Base-by-base conservation (phyloP, 2,888 invertebrate species). In the Luperina nickerlii region DNA sequence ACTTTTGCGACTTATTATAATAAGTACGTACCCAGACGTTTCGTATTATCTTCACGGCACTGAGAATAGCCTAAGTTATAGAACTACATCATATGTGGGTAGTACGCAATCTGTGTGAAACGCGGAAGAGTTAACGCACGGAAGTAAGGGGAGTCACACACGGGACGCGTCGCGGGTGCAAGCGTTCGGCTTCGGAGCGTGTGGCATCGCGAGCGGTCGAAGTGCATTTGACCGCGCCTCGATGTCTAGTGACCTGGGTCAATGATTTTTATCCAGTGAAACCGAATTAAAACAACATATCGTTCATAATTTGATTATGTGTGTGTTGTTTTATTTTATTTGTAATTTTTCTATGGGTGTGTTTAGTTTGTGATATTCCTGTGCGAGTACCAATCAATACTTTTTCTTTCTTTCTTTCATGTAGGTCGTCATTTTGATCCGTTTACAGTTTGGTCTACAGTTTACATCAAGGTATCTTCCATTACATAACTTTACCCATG, bases 1-100 rank as follows among this genome's bases (percentile, higher is more conserved):
- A 80, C 8, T 85, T 67, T 70, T 63, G 74, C 65, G 32, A 72
- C 42, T 77, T 38, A 63, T 38, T 57, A 69, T 57, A 48, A 54
- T 57, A 4, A 20, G 9, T 82, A 82, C 45, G 13, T 81, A 79
- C 75, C 74, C 24, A 9, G 45, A 9, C 1, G n/a, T 27, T 7
- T 9, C 20, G 63, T 32, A 51, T 32, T 6, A 27, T 67, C 32
- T 32, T 54, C 76, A 62, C 2, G 3, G 5, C 15, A 5, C 54
- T n/a, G 2, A 62, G 4, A 48, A 78, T 7, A n/a, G 27, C 4
- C 5, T 24, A 68, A 27, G 48, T 15, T 20, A 7, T 57, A 24
- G 2, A 54, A 42, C 15, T 32, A 24, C n/a, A n/a, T n/a, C 18
- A 45, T 32, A 32, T 27, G 24, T 32, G 42, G 57, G 79, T 32